phyloP scores from a whole-genome alignment of 2,797 vertebrate genomes.

The Nyctibius grandis region DNA sequence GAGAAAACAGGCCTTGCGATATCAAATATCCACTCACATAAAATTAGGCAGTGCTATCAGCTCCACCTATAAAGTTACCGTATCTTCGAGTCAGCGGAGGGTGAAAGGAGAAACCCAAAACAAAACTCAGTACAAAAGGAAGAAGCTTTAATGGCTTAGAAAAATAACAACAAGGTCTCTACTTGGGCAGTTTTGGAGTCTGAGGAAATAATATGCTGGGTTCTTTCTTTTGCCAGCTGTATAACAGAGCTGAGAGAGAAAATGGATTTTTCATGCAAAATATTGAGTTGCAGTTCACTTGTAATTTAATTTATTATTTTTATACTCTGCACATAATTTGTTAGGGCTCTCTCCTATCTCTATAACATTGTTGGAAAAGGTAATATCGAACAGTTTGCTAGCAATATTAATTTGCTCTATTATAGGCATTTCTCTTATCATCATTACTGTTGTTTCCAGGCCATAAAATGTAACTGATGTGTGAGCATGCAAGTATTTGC shows the following conservation, averaged over 20 bases:
- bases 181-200: background rate
- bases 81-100: background rate
- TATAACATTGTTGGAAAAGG: background rate
- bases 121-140: background rate
- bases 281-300: constrained; percentile 31
- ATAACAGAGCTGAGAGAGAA: background rate
- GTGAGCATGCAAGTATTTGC: background rate
- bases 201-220: background rate
- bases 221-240: background rate
- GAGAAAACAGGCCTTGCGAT: background rate
- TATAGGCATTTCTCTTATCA: background rate
- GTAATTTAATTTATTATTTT: constrained; percentile 58
- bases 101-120: background rate
- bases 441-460: constrained; percentile 12
- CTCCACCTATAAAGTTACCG: background rate
- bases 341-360: background rate
- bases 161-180: background rate
- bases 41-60: background rate
- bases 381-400: background rate
- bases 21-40: background rate
- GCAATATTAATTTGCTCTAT: constrained; percentile 5
- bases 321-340: background rate
- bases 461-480: background rate
- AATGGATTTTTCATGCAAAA: constrained; percentile 55
- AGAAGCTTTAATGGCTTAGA: background rate